A percentile compares a stretch with the other conserved stretches of the same genome.
phyloP scores from a whole-genome alignment of 2,888 invertebrate genomes.

The Microctonus aethiopoides region DNA sequence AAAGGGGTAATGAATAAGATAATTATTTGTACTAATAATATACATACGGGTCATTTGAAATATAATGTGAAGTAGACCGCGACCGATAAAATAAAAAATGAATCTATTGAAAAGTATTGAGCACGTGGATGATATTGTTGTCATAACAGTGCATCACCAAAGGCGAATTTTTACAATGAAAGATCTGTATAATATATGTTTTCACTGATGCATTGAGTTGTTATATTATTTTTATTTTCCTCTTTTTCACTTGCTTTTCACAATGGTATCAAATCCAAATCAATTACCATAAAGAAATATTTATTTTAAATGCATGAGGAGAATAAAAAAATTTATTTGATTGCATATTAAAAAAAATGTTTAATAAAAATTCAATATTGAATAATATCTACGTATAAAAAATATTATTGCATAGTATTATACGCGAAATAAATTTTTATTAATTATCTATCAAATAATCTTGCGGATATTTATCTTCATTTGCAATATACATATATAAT shows the following conservation, averaged over 20 bases:
- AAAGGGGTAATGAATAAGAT: conserved; percentile 8
- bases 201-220: neutral
- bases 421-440: too few species aligned
- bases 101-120: conserved; percentile 17
- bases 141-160: neutral
- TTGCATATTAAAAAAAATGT: too few species aligned
- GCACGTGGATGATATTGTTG: conserved; percentile 13
- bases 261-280: neutral
- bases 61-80: conserved; percentile 4
- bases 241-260: neutral
- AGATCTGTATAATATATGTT: neutral
- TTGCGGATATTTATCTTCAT: too few species aligned
- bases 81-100: conserved; percentile 23
- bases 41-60: conserved; percentile 7
- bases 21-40: conserved; percentile 1
- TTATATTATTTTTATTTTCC: neutral
- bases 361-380: too few species aligned
- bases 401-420: too few species aligned
- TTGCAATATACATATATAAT: too few species aligned
- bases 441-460: too few species aligned
- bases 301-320: too few species aligned
- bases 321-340: too few species aligned
- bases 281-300: neutral
- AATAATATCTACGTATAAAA: too few species aligned
- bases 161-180: neutral